Conservation (phyloP, 1,140 invertebrate species). For the Diabrotica undecimpunctata region DNA sequence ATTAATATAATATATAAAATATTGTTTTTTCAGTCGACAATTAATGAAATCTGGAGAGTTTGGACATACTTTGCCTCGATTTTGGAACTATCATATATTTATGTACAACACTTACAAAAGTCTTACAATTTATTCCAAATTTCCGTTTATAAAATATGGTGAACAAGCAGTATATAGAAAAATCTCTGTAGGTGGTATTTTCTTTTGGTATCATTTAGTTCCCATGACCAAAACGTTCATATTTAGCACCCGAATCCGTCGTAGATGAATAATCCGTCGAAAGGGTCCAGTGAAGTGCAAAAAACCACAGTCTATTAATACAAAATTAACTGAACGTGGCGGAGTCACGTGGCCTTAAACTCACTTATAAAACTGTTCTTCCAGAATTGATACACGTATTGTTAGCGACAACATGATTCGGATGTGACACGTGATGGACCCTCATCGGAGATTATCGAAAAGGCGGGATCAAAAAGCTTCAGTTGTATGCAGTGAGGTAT, state of each 20-base stretch:
- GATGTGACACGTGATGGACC: not conserved
- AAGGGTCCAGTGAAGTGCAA: not conserved
- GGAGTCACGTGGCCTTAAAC: not conserved
- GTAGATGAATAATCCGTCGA: not conserved
- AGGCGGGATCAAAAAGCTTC: not conserved
- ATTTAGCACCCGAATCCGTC: not conserved
- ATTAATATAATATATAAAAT: no score
- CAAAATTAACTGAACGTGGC: not conserved
- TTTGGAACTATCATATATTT: no score
- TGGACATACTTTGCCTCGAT: no score
- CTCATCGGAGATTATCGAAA: not conserved
- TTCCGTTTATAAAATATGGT: no score
- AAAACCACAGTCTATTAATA: not conserved
- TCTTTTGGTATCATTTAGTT: no score
- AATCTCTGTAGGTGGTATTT: no score
- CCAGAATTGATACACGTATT: not conserved
- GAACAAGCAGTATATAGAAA: no score
- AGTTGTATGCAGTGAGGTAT: not conserved
- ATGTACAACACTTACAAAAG: no score
- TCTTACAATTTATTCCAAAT: no score
- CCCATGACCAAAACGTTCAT: no score
- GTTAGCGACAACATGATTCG: not conserved
- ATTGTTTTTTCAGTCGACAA: no score
- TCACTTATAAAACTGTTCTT: constrained; percentile 3
- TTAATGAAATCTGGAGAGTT: no score